Evolutionary conservation across 2,888 invertebrate species (phyloP).

Genomic region (Troglohyphantes excavatus): DNA sequence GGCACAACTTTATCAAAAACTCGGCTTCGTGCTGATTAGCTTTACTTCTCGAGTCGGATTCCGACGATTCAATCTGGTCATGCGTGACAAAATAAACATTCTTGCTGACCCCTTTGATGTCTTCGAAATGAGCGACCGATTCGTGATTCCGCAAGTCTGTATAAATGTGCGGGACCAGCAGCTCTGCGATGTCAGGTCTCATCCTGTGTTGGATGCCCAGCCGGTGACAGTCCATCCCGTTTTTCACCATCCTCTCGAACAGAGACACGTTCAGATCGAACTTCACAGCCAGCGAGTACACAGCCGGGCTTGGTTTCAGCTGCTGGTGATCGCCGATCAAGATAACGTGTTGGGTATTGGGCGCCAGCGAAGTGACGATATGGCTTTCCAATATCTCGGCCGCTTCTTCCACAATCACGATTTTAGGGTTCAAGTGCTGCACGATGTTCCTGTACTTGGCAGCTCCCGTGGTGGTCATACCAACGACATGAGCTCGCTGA

Average conservation of each 20-base stretch:
- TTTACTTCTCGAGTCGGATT: slow-evolving; percentile 73
- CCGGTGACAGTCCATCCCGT: slow-evolving; percentile 81
- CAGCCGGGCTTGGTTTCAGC: slow-evolving; percentile 83
- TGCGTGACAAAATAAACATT: slow-evolving; percentile 81
- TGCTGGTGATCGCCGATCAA: slow-evolving; percentile 87
- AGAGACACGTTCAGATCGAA: slow-evolving; percentile 83
- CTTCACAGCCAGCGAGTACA: slow-evolving; percentile 82
- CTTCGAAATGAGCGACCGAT: slow-evolving; percentile 80
- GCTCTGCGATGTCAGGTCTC: slow-evolving; percentile 82
- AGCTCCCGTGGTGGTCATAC: slow-evolving; percentile 90
- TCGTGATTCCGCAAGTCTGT: slow-evolving; percentile 69
- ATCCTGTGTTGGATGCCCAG: slow-evolving; percentile 83
- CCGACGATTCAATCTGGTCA: slow-evolving; percentile 50
- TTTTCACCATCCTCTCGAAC: slow-evolving; percentile 82
- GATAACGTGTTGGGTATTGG: slow-evolving; percentile 90
- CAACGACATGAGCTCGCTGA: slow-evolving; percentile 83
- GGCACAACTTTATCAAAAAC: slow-evolving; percentile 80
- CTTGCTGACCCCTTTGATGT: slow-evolving; percentile 80
- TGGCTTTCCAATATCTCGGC: slow-evolving; percentile 94
- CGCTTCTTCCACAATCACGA: slow-evolving; percentile 91
- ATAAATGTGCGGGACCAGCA: slow-evolving; percentile 82
- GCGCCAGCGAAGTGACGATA: slow-evolving; percentile 89
- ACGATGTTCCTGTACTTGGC: slow-evolving; percentile 87
- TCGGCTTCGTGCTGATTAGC: slow-evolving; percentile 81
- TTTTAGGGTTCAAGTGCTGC: slow-evolving; percentile 86